Base-by-base conservation (phyloP, 2,113 vertebrate species). In the Bubo blakistoni region DNA sequence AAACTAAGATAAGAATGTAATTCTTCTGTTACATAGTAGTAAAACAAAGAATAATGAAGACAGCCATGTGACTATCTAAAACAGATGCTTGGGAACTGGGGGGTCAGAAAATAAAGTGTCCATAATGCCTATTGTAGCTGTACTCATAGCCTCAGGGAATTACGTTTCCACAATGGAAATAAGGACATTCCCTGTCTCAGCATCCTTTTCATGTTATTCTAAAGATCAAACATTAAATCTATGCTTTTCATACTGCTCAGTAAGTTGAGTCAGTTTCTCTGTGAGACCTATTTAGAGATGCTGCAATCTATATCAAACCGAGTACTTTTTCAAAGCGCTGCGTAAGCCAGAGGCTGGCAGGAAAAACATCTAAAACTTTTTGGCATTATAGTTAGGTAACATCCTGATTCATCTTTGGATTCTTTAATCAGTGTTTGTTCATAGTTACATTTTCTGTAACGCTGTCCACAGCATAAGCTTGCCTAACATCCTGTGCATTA, bases 401-500 rank as follows among this genome's bases (percentile, higher is more conserved):
- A 26, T 85, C n/a, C 49, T 84, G 49, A 40, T 69, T 84, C 12
- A 46, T 72, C 66, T 70, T 65, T 24, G 40, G 44, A 7, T 92
- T 80, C 44, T 79, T 76, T 13, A 16, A 42, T 70, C 32, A 9
- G 25, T 40, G 25, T 34, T 79, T 74, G 36, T 63, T 86, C 30
- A 6, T 27, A 32, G 36, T 9, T 57, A 34, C 10, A 4, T 81
- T 86, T 91, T 65, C 61, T 79, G 11, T 54, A 16, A 21, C 20
- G 0, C 15, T 46, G 10, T 16, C 86, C 17, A 13, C 13, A 16
- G 42, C 55, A 6, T 9, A 47, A 46, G 16, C 25, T 70, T 61
- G 40, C n/a, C 40, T 46, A 11, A 2, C 0, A 0, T 4, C 46
- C 27, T 22, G 2, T 13, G 36, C 9, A 2, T 25, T 26, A 16